These are phyloP conservation scores for Oscheius onirici DNA, from an alignment of 2,888 invertebrate species.

Conservation along the genomic window DNA sequence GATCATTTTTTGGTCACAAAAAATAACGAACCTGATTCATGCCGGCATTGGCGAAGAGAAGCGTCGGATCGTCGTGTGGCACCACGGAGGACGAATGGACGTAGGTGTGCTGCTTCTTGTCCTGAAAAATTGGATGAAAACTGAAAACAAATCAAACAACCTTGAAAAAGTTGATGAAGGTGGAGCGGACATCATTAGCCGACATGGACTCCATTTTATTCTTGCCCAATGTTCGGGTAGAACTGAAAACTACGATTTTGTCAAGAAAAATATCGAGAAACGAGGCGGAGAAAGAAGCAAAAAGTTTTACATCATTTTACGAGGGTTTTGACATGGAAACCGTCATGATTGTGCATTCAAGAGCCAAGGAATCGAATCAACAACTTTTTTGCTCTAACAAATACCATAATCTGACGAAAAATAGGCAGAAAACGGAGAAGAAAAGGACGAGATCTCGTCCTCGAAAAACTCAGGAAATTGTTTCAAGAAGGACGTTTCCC, in stretches of 20 bases:
- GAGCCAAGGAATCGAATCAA: too few species aligned
- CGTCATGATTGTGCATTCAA: too few species aligned
- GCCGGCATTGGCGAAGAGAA: conserved; percentile 96
- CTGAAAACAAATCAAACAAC: conserved; percentile 66
- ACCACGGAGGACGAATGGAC: conserved; percentile 97
- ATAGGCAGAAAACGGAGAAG: too few species aligned
- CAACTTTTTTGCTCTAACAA: too few species aligned
- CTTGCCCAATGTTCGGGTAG: background rate
- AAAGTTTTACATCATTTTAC: too few species aligned
- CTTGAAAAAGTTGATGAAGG: conserved; percentile 68
- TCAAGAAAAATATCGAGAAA: too few species aligned
- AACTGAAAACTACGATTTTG: background rate
- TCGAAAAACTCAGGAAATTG: too few species aligned
- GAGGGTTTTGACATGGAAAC: too few species aligned
- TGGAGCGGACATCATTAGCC: conserved; percentile 60
- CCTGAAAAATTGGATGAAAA: conserved; percentile 32
- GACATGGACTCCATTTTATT: conserved; percentile 45
- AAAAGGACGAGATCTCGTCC: too few species aligned
- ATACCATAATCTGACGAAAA: too few species aligned
- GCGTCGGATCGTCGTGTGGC: conserved; percentile 95
- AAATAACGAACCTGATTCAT: conserved; percentile 89
- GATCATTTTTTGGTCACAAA: background rate
- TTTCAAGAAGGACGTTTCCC: too few species aligned
- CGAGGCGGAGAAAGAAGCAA: too few species aligned
- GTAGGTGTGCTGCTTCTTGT: conserved; percentile 82